Conservation (phyloP, 2,113 vertebrate genomes). For the Saccopteryx bilineata region DNA sequence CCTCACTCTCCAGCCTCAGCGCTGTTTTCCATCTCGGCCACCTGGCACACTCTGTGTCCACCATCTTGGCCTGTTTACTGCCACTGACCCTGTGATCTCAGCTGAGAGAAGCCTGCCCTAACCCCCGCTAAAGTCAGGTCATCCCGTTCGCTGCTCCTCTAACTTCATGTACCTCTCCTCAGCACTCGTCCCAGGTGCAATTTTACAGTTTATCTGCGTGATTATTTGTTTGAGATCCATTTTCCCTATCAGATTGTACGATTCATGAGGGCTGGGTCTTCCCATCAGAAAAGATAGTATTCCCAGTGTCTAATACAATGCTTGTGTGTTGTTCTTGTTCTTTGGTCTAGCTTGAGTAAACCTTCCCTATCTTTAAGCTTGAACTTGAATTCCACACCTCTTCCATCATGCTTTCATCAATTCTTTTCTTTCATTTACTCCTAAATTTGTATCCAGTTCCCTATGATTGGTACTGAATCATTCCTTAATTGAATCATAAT, state of each 20-base stretch:
- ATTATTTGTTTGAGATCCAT: neutral
- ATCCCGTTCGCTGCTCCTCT: neutral
- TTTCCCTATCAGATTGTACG: neutral
- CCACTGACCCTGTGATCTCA: neutral
- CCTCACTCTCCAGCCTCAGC: neutral
- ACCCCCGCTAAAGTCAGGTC: neutral
- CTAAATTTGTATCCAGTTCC: neutral
- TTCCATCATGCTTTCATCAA: neutral
- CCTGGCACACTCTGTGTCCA: accelerated
- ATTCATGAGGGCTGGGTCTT: too few species aligned
- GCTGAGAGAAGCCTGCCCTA: neutral
- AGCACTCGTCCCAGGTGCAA: neutral
- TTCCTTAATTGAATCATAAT: neutral
- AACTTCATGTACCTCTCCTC: neutral
- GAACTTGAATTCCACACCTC: neutral
- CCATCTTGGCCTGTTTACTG: neutral
- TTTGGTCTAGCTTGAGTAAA: neutral
- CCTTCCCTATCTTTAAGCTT: neutral
- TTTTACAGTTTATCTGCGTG: neutral
- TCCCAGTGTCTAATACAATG: neutral
- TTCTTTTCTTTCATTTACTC: neutral
- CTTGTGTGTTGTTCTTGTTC: neutral
- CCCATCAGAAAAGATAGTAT: neutral
- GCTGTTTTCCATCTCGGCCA: neutral
- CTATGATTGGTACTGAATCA: neutral